These are phyloP conservation scores for Orchestia grillus DNA, from an alignment of 1,140 invertebrate genomes.

Conservation along the genomic window DNA sequence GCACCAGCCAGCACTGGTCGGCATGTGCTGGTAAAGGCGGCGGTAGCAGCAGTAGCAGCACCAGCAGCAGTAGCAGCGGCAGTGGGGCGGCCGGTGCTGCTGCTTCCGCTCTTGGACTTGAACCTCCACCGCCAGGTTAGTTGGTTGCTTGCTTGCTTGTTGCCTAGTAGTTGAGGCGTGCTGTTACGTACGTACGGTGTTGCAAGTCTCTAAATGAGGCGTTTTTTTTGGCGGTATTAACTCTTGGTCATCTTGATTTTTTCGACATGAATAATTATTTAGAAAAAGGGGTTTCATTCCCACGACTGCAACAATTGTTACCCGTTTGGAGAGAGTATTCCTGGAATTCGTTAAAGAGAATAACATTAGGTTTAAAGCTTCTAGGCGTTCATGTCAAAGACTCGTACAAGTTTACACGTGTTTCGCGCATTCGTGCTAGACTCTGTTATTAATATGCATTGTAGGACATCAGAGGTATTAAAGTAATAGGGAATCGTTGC, in stretches of 20 bases:
- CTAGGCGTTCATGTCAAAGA: too few relatives aligned
- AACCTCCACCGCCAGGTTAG: slow-evolving; percentile 43
- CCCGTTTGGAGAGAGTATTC: background rate
- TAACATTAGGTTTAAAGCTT: too few relatives aligned
- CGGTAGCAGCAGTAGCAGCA: slow-evolving; percentile 45
- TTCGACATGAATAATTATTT: background rate
- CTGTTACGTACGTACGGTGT: too few relatives aligned
- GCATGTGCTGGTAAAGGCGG: slow-evolving; percentile 56
- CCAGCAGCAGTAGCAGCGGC: slow-evolving; percentile 50
- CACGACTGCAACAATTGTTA: background rate
- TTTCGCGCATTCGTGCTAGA: too few relatives aligned
- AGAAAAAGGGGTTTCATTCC: background rate
- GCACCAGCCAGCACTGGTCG: slow-evolving; percentile 54
- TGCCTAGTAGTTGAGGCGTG: background rate
- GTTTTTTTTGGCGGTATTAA: background rate
- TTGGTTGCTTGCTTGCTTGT: background rate
- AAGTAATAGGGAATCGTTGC: too few relatives aligned
- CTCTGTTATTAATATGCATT: too few relatives aligned
- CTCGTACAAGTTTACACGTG: too few relatives aligned
- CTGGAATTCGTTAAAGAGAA: background rate
- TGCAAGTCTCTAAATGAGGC: too few relatives aligned
- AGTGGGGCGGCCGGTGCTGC: slow-evolving; percentile 54
- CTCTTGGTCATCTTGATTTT: background rate
- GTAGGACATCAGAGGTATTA: too few relatives aligned
- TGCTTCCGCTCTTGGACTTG: slow-evolving; percentile 49